Base-by-base conservation (phyloP, 1,140 invertebrate species). In the Temnothorax curvispinosus region DNA sequence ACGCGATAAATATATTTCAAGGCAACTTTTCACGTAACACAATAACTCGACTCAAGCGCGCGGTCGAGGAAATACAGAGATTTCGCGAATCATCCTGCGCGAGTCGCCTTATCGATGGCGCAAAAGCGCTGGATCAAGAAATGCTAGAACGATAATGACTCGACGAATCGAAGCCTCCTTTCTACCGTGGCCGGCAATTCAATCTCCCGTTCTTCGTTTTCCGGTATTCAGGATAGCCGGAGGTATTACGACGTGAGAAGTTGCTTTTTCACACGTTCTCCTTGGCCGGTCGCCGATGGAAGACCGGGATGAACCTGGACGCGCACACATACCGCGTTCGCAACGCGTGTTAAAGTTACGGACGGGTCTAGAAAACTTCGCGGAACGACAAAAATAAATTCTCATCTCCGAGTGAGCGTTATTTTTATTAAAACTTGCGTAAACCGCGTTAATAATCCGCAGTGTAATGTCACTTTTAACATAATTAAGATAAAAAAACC, bases 191-290 rank as follows among this genome's bases (percentile, higher is more conserved):
- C 27, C 41, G 80, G 80, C 52, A 78, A 85, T 85, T 85, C 74
- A 77, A 85, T 85, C 74, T 85, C 58, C 77, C 71, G 60, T 69
- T 77, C 56, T 38, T 71, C 71, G 71, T 81, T 89, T 89, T 64
- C 44, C 69, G 77, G 72, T 81, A 71, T 47, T 77, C 47, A 85
- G 82, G 82, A 85, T 85, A 65, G 71, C 82, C 82, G 72, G 72
- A 75, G 64, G 60, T 60, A 54, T 75, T 44, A n/a, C 62, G 69
- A 88, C 75, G 88, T 67, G 85, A 90, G 89, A 77, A 76, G 67
- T 50, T 35, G 80, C 69, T 90, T 90, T 90, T 90, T 90, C 89
- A 72, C 89, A 80, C 89, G 86, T 76, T 62, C 88, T 85, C 78
- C 78, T 84, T 87, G 88, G 74, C 52, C 88, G 54, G n/a, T 74